Evolutionary conservation across 2,113 vertebrate species (phyloP), one percentile per base, ranked within the genome.

Genomic region (Peromyscus leucopus): DNA sequence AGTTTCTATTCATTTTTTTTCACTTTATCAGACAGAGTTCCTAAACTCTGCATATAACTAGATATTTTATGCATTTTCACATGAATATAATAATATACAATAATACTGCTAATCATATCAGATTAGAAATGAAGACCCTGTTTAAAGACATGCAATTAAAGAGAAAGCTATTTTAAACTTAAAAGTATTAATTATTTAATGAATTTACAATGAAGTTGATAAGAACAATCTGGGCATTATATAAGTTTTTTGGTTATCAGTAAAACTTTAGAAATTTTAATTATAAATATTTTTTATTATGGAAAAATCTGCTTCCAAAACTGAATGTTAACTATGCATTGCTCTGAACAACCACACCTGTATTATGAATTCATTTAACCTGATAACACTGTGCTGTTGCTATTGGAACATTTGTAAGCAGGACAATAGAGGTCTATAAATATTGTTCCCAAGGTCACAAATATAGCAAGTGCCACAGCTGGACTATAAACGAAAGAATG

Each of bases 121-220:
- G 59, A 79, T 95, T 94, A 93, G 74, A 95, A 95, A 72, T 75
- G 0, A 95, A 87, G 57, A 48, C 2, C 7, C 89, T 55, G 0
- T 80, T 84, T 71, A 74, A 93, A 94, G 74, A 57, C 74, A 51
- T 51, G 13, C 87, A 96, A 94, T 55, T 96, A 91, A 96, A 85
- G 57, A 11, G 61, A 97, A 97, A 57, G 46, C 51, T 89, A 88
- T 21, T 87, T 39, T 84, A 92, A 88, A 93, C 24, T 63, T 95
- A 95, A 96, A 83, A 88, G 3, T 57, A 93, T 86, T 67, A 51
- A 13, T 21, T 89, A 48, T 89, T 42, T 61, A 86, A 36, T 78
- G 65, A 93, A 57, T 69, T 75, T 92, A 82, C 24, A 17, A 65
- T 61, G n/a, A 96, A 82, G 67, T 65, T 72, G 42, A 42, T 85